phyloP scores from a whole-genome alignment of 1,140 invertebrate species.

The Reticulitermes speratus region DNA sequence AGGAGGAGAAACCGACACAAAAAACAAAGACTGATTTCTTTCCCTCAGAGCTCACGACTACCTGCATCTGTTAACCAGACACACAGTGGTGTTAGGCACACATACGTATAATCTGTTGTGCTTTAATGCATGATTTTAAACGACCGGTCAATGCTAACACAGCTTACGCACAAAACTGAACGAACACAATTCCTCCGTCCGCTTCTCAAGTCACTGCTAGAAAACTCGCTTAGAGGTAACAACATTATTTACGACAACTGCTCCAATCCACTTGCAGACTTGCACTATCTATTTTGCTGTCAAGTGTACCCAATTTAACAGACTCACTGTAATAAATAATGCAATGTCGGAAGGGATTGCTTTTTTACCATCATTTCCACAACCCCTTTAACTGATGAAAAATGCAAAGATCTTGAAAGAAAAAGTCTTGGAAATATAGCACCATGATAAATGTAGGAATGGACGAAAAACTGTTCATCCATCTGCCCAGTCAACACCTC shows the following conservation, averaged over 20 bases:
- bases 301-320: neutral
- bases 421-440: neutral
- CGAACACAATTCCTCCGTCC: neutral
- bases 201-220: neutral
- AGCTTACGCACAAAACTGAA: too few species aligned
- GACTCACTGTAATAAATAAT: neutral
- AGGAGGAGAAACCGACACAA: too few species aligned
- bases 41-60: too few species aligned
- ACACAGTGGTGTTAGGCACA: too few species aligned
- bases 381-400: neutral
- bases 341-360: slow-evolving; percentile 16
- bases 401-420: slow-evolving; percentile 9
- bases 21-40: too few species aligned
- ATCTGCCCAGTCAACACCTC: neutral
- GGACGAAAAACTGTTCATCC: neutral
- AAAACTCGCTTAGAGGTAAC: neutral
- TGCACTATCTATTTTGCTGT: neutral
- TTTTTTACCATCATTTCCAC: neutral
- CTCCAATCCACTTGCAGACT: neutral
- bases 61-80: too few species aligned
- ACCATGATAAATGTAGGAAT: neutral
- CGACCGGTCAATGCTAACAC: too few species aligned
- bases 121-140: too few species aligned
- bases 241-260: neutral
- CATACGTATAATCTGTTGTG: too few species aligned